Evolutionary conservation across 35 echinoderm and acorn worm genomes (phyloP).

Genomic region (Heliocidaris tuberculata): DNA sequence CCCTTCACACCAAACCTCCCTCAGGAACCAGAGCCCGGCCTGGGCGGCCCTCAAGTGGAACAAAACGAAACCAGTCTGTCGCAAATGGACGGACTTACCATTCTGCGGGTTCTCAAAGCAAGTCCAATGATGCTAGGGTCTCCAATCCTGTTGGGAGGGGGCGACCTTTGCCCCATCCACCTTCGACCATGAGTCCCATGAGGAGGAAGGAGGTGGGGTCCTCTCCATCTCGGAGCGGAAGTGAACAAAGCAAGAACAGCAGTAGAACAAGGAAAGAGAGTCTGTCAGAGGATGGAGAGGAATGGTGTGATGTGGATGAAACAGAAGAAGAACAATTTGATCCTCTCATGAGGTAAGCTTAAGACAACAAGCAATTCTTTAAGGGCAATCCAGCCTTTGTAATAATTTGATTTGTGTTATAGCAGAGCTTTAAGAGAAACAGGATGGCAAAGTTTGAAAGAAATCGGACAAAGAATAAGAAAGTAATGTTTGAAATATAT

Average conservation of each 20-base stretch:
- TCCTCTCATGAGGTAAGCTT: constrained; percentile 73
- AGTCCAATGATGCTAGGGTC: background rate
- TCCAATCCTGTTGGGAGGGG: background rate
- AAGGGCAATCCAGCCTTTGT: background rate
- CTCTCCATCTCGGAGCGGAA: background rate
- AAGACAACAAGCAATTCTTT: background rate
- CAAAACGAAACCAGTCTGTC: background rate
- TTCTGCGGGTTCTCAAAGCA: background rate
- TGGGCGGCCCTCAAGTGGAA: background rate
- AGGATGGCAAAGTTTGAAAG: too few species aligned
- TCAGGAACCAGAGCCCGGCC: background rate
- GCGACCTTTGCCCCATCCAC: background rate
- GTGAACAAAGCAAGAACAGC: constrained; percentile 12
- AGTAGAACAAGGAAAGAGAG: constrained; percentile 14
- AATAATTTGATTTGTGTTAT: background rate
- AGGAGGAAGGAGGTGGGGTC: constrained; percentile 24
- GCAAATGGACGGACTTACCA: background rate
- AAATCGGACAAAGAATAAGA: too few species aligned
- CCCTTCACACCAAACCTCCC: background rate
- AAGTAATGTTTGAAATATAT: too few species aligned
- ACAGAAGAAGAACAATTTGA: constrained; percentile 79
- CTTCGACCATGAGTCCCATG: constrained; percentile 26
- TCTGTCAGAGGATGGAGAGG: constrained; percentile 66
- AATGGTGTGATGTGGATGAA: constrained; percentile 96
- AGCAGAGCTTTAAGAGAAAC: background rate